These are phyloP conservation scores for Heliconius cydno DNA, from an alignment of 2,888 invertebrate genomes.

Conservation along the genomic window DNA sequence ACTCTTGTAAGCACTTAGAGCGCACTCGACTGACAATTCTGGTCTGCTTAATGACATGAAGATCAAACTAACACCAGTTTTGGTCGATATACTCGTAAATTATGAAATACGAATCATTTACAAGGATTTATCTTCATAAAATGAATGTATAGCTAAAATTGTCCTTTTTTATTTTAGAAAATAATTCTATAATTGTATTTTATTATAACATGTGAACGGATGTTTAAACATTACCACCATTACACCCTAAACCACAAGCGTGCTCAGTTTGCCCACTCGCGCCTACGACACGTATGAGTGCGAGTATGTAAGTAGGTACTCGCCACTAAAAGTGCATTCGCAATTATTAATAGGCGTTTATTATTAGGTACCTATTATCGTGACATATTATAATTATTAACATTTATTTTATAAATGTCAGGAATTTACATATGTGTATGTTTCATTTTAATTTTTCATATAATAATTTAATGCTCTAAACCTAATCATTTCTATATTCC, in stretches of 20 bases:
- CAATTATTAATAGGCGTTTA: not conserved
- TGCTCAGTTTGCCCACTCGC: slow-evolving; percentile 2
- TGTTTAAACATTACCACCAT: not conserved
- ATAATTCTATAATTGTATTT: too few relatives aligned
- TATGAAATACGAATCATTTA: too few relatives aligned
- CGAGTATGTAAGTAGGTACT: slow-evolving; percentile 2
- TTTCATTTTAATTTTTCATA: not conserved
- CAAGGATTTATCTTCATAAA: too few relatives aligned
- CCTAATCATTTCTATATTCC: too few relatives aligned
- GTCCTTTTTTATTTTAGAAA: too few relatives aligned
- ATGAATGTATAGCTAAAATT: too few relatives aligned
- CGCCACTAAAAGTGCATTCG: slow-evolving; percentile 2
- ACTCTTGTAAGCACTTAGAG: slow-evolving; percentile 22
- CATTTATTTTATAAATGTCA: not conserved
- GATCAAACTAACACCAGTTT: too few relatives aligned
- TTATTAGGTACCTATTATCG: not conserved
- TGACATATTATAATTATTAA: not conserved
- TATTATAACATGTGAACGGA: not conserved
- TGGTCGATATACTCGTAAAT: too few relatives aligned
- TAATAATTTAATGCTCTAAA: not conserved
- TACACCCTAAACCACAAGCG: slow-evolving; percentile 7
- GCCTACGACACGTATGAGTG: slow-evolving; percentile 9
- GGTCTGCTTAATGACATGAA: not conserved
- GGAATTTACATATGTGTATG: not conserved
- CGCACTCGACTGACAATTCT: slow-evolving; percentile 12